Conservation (phyloP, 2,797 vertebrate genomes). For the Characodon lateralis region DNA sequence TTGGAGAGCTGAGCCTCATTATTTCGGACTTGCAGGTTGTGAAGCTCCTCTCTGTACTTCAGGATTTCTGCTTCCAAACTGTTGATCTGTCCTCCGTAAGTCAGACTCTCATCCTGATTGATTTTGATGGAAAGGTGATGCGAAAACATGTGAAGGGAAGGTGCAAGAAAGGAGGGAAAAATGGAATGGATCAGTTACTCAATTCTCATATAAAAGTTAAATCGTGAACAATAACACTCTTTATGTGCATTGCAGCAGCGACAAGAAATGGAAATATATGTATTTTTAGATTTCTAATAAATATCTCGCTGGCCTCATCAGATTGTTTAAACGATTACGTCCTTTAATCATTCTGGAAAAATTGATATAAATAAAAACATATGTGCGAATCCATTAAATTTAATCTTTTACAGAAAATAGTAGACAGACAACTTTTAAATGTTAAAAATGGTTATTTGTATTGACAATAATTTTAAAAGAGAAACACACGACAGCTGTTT, state of each 20-base stretch:
- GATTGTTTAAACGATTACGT: neutral
- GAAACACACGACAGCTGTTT: neutral
- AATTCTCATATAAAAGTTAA: neutral
- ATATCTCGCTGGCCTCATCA: neutral
- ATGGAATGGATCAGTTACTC: neutral
- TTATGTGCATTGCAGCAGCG: neutral
- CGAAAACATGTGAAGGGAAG: neutral
- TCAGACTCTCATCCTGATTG: constrained; percentile 86
- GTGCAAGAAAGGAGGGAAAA: neutral
- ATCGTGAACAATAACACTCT: neutral
- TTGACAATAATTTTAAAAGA: neutral
- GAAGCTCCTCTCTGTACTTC: constrained; percentile 76
- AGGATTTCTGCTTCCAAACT: constrained; percentile 82
- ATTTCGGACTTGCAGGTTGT: constrained; percentile 79
- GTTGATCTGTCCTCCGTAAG: constrained; percentile 81
- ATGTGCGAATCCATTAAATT: neutral
- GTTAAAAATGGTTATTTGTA: neutral
- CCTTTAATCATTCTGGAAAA: neutral
- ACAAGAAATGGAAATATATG: neutral
- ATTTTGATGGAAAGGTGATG: neutral
- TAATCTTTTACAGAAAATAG: neutral
- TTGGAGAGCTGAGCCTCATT: constrained; percentile 78
- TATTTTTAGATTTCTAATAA: neutral
- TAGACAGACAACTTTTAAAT: neutral
- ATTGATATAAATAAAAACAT: neutral